These are phyloP conservation scores for Cuniculus paca DNA, from an alignment of 2,797 vertebrate genomes.

Conservation along the genomic window DNA sequence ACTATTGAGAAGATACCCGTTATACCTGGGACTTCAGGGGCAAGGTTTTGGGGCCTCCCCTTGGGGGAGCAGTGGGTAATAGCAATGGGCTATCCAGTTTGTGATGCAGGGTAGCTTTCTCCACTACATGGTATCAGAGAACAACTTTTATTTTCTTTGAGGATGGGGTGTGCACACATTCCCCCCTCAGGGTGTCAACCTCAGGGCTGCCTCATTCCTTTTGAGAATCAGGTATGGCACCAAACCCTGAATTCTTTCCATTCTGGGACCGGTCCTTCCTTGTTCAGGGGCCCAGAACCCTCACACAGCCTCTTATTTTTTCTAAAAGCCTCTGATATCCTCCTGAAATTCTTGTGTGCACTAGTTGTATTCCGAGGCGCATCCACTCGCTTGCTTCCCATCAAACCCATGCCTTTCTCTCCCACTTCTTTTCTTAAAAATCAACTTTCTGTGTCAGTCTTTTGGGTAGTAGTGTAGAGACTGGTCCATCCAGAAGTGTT, in stretches of 20 bases:
- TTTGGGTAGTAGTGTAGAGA: not conserved
- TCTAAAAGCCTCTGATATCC: not conserved
- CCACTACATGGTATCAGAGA: not conserved
- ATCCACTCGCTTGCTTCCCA: fast-evolving
- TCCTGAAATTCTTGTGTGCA: not conserved
- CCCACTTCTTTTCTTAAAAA: not conserved
- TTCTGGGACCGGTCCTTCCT: not conserved
- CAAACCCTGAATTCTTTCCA: not conserved
- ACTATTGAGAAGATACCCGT: not conserved
- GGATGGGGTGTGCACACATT: not conserved
- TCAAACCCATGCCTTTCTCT: not conserved
- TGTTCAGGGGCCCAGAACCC: not conserved
- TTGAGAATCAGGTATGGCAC: not conserved
- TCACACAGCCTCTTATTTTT: not conserved
- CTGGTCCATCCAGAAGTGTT: not conserved
- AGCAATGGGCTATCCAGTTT: not conserved
- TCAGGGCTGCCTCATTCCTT: not conserved
- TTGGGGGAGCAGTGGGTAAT: not conserved
- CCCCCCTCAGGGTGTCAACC: not conserved
- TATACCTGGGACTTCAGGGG: not conserved
- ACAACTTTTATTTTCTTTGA: not conserved
- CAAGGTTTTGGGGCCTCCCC: not conserved
- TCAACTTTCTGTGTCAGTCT: not conserved
- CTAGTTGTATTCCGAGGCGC: not conserved
- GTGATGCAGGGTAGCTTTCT: not conserved